Base-by-base conservation (phyloP, 2,888 invertebrate species). In the Lamproptera curius region DNA sequence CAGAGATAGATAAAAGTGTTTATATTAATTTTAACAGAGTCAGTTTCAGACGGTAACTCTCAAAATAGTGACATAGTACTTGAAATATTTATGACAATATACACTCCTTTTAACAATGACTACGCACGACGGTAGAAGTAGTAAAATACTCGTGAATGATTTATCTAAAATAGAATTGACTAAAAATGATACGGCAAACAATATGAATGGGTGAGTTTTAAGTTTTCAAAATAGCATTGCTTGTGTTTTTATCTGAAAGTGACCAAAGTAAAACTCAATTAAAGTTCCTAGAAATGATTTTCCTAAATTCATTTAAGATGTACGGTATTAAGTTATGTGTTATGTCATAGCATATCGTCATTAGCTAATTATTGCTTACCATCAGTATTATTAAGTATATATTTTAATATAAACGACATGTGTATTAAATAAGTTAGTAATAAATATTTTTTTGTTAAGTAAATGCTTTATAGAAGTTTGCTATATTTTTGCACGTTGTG, bases 1-100 rank as follows among this genome's bases (percentile, higher is more conserved):
- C 16, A 35, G 35, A 46, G 16, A 34, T 35, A 26, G 35, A 23
- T 43, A 46, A 41, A 46, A 46, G 20, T 41, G 46, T 46, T 36
- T 31, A 28, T 41, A 46, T 31, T 36, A 46, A 36, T 46, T 16
- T 41, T 36, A 36, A 46, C 20, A 41, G 28, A 14, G 46, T 14
- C 41, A 46, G 46, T 41, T 14, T 11, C 33, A n/a, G n/a, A 2
- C 4, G 35, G 17, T 5, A 36, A 28, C 41, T 36, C 16, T 26
- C 13, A 31, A 11, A 13, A 28, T 2, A 2, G n/a, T 31, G n/a
- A 1, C 9, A 11, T 31, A 11, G n/a, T n/a, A n/a, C n/a, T n/a
- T n/a, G n/a, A n/a, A n/a, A 31, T 11, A 28, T 28, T 28, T 4
- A 31, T 11, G 3, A 31, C n/a, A 6, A 11, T 31, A 31, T 31